Evolutionary conservation across 1,140 invertebrate species (phyloP).

Genomic region (Macrocentrus cingulum): DNA sequence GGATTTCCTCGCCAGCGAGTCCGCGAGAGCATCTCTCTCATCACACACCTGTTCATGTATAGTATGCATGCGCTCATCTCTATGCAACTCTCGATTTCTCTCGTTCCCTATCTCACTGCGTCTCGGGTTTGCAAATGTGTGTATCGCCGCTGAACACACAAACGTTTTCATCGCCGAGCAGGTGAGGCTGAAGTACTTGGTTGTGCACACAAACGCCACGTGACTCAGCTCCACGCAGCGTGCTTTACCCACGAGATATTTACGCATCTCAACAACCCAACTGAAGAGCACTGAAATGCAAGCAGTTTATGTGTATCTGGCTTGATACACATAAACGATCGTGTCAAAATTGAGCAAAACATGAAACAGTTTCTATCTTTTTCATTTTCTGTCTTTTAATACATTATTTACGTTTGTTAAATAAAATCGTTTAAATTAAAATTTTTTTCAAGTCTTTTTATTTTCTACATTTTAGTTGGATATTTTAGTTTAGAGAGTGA

Average conservation of each 20-base stretch:
- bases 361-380: too few relatives aligned
- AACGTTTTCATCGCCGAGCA: slow-evolving; percentile 5
- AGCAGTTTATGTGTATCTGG: too few relatives aligned
- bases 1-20: too few relatives aligned
- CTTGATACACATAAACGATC: too few relatives aligned
- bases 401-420: too few relatives aligned
- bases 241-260: slow-evolving; percentile 14
- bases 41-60: too few relatives aligned
- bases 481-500: too few relatives aligned
- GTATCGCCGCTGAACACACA: slow-evolving; percentile 9
- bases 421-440: too few relatives aligned
- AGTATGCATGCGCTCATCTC: slow-evolving; percentile 21
- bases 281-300: background rate
- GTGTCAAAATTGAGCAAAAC: too few relatives aligned
- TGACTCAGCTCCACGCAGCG: background rate
- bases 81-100: slow-evolving; percentile 23
- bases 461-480: too few relatives aligned
- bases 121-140: background rate
- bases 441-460: too few relatives aligned
- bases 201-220: slow-evolving; percentile 15
- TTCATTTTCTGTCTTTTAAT: background rate
- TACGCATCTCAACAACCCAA: background rate
- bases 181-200: slow-evolving; percentile 14
- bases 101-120: slow-evolving; percentile 21
- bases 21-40: too few relatives aligned